Percentiles rank a stretch among this genome's conserved stretches.
phyloP scores from a whole-genome alignment of 2,797 vertebrate species.

The Enoplosus armatus region DNA sequence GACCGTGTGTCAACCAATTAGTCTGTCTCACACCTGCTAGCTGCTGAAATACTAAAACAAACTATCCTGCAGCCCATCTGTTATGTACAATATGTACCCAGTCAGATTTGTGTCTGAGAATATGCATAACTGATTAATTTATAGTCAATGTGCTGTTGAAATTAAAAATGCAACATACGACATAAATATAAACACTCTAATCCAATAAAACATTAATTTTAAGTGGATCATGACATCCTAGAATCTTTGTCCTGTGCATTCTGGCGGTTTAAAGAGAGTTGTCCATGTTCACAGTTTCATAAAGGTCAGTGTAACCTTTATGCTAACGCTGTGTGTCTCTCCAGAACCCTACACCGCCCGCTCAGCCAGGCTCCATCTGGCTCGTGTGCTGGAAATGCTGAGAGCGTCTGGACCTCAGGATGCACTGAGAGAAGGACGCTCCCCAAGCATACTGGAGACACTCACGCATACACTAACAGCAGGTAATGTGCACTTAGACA shows the following conservation, averaged over 20 bases:
- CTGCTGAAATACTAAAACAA: constrained; percentile 13
- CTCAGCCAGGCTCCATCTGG: constrained; percentile 84
- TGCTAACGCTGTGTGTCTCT: constrained; percentile 17
- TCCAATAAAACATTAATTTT: not conserved
- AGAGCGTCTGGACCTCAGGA: constrained; percentile 83
- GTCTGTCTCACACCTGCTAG: constrained; percentile 6
- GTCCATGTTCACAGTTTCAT: constrained; percentile 22
- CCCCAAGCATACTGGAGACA: constrained; percentile 83
- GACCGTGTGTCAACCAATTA: constrained; percentile 52
- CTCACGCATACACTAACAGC: constrained; percentile 79
- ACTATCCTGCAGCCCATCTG: not conserved
- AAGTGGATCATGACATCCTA: not conserved
- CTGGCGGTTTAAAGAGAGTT: not conserved
- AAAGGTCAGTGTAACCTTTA: constrained; percentile 8
- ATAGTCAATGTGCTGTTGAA: not conserved
- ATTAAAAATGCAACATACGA: not conserved
- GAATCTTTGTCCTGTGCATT: not conserved
- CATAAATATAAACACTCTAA: not conserved
- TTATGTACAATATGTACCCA: not conserved
- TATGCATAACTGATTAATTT: not conserved
- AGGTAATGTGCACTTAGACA: constrained; percentile 64
- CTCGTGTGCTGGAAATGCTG: constrained; percentile 85
- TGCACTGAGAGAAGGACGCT: constrained; percentile 85
- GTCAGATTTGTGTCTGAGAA: not conserved
- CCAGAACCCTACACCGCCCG: constrained; percentile 86